These are phyloP conservation scores for Bombyx mandarina DNA, from an alignment of 1,140 invertebrate genomes.

Conservation along the genomic window DNA sequence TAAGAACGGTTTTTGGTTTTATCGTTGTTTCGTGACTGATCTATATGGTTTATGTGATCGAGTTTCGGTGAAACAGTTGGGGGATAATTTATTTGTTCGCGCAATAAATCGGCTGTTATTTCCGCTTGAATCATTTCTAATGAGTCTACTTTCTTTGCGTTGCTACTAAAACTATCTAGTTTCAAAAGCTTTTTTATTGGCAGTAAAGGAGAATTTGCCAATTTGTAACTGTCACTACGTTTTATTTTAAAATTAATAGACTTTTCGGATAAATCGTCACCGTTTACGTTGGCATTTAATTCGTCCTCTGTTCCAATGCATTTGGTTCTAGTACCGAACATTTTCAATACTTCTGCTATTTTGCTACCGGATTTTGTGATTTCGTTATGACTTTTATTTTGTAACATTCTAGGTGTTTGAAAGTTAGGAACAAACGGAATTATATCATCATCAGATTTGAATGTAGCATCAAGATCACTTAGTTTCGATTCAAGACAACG, in stretches of 20 bases:
- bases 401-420: constrained; percentile 53
- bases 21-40: constrained; percentile 40
- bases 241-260: constrained; percentile 73
- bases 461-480: constrained; percentile 22
- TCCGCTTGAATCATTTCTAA: constrained; percentile 73
- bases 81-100: constrained; percentile 80
- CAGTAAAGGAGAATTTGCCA: constrained; percentile 82
- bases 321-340: constrained; percentile 56
- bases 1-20: constrained; percentile 27
- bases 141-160: constrained; percentile 62
- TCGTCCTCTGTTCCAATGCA: constrained; percentile 23
- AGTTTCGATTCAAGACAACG: constrained; percentile 21
- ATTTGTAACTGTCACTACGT: constrained; percentile 87
- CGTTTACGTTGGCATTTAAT: constrained; percentile 11
- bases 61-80: constrained; percentile 72
- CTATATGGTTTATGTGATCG: constrained; percentile 32
- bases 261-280: constrained; percentile 32
- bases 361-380: constrained; percentile 43
- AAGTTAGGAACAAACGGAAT: constrained; percentile 62
- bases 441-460: constrained; percentile 32
- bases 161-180: constrained; percentile 56
- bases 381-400: constrained; percentile 39
- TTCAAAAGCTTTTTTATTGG: constrained; percentile 69
- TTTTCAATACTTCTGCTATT: constrained; percentile 64
- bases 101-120: constrained; percentile 75